These are phyloP conservation scores for Garra rufa DNA, from an alignment of 2,113 vertebrate species.

Conservation along the genomic window DNA sequence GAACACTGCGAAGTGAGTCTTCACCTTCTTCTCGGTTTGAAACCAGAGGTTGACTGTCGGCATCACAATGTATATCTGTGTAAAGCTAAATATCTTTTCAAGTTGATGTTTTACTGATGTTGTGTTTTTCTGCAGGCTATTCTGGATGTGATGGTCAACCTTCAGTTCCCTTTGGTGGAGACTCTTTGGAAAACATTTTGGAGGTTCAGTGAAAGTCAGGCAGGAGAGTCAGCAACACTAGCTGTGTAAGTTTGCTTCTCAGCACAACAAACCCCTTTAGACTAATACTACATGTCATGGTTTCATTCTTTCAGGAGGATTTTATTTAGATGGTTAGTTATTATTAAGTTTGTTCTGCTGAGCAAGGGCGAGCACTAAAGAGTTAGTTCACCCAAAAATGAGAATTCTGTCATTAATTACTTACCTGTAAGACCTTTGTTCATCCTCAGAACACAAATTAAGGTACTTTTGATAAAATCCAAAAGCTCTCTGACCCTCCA, in stretches of 20 bases:
- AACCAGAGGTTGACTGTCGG: background rate
- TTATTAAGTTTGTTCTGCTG: background rate
- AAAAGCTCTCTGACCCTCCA: no score
- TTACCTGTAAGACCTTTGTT: no score
- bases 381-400: no score
- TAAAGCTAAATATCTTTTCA: background rate
- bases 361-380: background rate
- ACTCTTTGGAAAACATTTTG: constrained; percentile 95
- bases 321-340: background rate
- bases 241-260: constrained; percentile 81
- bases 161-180: constrained; percentile 93
- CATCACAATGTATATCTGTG: background rate
- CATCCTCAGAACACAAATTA: no score
- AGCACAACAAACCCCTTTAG: background rate
- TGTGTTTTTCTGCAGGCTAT: constrained; percentile 79
- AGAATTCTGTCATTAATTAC: no score
- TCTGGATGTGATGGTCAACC: constrained; percentile 92
- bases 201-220: constrained; percentile 87
- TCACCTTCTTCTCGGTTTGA: background rate
- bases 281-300: background rate
- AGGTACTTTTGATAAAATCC: no score
- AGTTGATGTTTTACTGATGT: background rate
- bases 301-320: background rate
- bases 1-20: constrained; percentile 90
- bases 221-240: constrained; percentile 77